Conservation (phyloP, 2,113 vertebrate genomes). For the Natator depressus region DNA sequence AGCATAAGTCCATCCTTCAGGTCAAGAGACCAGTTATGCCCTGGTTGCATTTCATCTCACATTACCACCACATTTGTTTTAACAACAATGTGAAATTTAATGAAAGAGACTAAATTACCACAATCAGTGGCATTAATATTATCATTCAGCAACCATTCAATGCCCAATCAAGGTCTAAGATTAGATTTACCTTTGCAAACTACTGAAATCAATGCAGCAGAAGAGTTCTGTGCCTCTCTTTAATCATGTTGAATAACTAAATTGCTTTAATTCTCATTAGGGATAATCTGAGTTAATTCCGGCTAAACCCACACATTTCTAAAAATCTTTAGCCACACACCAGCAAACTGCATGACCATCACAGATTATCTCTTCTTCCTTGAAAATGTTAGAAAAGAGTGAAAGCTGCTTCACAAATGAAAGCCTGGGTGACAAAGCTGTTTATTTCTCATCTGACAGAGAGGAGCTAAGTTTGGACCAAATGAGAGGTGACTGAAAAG, state of each 20-base stretch:
- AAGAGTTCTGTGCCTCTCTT: fast-evolving
- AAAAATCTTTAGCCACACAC: fast-evolving
- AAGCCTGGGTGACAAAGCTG: fast-evolving
- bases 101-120: fast-evolving
- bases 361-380: neutral
- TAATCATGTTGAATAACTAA: fast-evolving
- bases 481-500: no score
- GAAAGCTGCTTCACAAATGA: neutral
- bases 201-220: fast-evolving
- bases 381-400: neutral
- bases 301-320: neutral
- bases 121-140: fast-evolving
- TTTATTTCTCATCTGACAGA: fast-evolving
- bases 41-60: neutral
- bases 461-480: neutral
- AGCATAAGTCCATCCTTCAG: fast-evolving
- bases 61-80: neutral
- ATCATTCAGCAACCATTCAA: neutral
- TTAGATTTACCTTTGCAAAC: neutral
- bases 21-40: neutral
- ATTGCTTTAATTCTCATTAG: neutral
- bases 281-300: neutral
- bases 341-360: fast-evolving
- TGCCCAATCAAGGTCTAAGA: fast-evolving
- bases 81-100: fast-evolving